Evolutionary conservation across 1,140 invertebrate species (phyloP).

Genomic region (Cydia fagiglandana): DNA sequence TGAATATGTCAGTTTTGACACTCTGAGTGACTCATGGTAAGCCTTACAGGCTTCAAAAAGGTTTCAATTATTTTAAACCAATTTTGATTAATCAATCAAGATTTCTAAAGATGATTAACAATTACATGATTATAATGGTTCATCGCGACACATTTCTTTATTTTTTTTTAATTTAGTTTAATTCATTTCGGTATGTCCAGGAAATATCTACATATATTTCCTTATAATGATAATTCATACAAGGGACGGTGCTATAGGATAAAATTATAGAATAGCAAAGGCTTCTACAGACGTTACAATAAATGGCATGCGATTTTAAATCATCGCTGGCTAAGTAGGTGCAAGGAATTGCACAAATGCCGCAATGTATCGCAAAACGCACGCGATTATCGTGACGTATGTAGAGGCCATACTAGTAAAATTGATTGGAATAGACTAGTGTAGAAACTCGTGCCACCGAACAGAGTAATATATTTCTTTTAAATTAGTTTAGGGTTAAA

Average conservation of each 20-base stretch:
- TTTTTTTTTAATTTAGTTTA: background rate
- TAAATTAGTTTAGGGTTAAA: conserved; percentile 4
- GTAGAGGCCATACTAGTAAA: background rate
- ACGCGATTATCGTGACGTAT: no score
- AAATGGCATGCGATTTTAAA: no score
- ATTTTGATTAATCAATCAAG: background rate
- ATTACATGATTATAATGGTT: background rate
- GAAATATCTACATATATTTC: background rate
- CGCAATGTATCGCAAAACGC: no score
- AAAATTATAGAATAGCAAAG: background rate
- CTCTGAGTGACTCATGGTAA: no score
- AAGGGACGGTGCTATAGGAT: conserved; percentile 28
- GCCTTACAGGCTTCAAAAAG: no score
- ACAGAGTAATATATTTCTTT: conserved; percentile 24
- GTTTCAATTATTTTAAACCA: background rate
- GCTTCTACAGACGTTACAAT: no score
- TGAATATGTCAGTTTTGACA: no score
- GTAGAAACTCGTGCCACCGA: conserved; percentile 23
- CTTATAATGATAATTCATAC: background rate
- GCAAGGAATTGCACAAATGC: no score
- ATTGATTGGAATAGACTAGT: conserved; percentile 12
- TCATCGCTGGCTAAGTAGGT: no score
- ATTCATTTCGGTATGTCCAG: background rate
- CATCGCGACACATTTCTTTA: background rate
- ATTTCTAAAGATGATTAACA: background rate